Percentiles rank a stretch among this genome's conserved stretches.
These are phyloP conservation scores for Prionailurus bengalensis DNA, from an alignment of 2,113 vertebrate species.

Conservation along the genomic window DNA sequence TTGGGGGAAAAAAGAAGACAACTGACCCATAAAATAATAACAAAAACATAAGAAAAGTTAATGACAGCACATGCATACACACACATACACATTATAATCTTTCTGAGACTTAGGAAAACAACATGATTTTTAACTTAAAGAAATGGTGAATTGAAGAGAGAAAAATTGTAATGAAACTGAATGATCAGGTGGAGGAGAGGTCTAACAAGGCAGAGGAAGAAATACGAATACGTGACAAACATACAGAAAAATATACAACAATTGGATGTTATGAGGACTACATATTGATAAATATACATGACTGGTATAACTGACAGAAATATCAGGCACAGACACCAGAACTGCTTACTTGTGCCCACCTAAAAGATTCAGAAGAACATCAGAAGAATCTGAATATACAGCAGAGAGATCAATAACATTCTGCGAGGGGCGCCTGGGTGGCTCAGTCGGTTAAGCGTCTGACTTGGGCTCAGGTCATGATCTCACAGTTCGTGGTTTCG, in stretches of 20 bases:
- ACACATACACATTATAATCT: not conserved
- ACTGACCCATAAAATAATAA: not conserved
- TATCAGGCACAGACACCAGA: not conserved
- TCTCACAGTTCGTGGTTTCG: too few species aligned
- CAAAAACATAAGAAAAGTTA: not conserved
- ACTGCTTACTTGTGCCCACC: not conserved
- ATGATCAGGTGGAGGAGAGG: not conserved
- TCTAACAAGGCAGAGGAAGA: not conserved
- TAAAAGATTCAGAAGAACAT: not conserved
- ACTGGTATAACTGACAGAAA: not conserved
- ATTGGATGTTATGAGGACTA: not conserved
- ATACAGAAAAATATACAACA: not conserved
- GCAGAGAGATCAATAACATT: not conserved
- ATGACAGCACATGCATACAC: too few species aligned
- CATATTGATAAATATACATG: not conserved
- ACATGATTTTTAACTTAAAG: not conserved
- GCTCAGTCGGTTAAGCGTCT: too few species aligned
- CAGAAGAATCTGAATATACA: not conserved
- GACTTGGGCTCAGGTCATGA: too few species aligned
- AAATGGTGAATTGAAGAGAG: not conserved
- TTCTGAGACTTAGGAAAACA: not conserved
- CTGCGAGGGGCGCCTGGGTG: not conserved
- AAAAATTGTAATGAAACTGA: not conserved
- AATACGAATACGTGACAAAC: not conserved
- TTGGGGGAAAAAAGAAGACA: not conserved